Conservation (phyloP, 2,888 invertebrate species). For the Smittia sp. region DNA sequence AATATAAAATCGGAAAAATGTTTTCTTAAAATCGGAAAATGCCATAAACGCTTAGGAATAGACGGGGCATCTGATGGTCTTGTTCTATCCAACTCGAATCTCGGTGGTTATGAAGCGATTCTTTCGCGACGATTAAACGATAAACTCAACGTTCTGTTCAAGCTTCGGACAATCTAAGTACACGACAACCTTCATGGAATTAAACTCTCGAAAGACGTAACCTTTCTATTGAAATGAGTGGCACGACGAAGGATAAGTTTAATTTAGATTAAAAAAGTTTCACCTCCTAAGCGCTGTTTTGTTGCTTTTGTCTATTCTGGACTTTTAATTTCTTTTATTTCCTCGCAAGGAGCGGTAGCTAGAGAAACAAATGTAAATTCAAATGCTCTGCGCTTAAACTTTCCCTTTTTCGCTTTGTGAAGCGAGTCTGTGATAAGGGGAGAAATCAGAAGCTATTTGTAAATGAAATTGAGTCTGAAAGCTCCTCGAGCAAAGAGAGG, state of each 20-base stretch:
- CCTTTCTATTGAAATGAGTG: background rate
- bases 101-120: no score
- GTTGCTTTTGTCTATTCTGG: background rate
- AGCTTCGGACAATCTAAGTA: no score
- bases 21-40: background rate
- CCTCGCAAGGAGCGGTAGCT: background rate
- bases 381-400: background rate
- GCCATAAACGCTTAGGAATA: background rate
- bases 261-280: conserved; percentile 23
- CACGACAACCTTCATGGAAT: background rate
- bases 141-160: no score
- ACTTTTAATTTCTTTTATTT: background rate
- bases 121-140: no score
- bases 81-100: no score
- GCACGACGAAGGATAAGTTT: background rate
- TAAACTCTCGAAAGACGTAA: background rate
- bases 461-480: conserved; percentile 20
- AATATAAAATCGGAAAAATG: background rate
- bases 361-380: background rate
- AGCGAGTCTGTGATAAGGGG: background rate
- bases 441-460: conserved; percentile 12
- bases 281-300: no score
- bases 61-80: no score
- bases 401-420: background rate
- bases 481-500: background rate